A percentile compares a stretch with the other conserved stretches of the same genome.
Conservation (phyloP, 2,797 vertebrate species). For the Lepus oiostolus region DNA sequence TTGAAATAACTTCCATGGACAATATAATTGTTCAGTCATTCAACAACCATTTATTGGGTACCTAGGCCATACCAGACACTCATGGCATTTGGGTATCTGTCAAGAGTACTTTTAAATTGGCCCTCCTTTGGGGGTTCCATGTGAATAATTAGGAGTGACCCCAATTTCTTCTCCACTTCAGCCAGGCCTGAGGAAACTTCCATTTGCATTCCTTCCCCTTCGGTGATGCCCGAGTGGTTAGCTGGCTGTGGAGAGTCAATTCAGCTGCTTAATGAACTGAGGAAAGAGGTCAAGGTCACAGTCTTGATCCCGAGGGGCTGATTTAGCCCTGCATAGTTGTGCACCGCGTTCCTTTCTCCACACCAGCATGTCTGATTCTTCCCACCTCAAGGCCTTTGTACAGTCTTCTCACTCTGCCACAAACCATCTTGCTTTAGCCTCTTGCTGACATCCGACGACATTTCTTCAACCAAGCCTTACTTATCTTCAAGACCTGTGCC, state of each 20-base stretch:
- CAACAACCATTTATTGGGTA: slow-evolving; percentile 20
- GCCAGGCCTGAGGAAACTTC: slow-evolving; percentile 70
- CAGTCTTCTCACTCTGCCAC: background rate
- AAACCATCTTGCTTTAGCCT: background rate
- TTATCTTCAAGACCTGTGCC: background rate
- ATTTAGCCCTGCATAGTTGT: slow-evolving; percentile 13
- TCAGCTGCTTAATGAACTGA: slow-evolving; percentile 72
- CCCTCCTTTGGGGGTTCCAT: slow-evolving; percentile 39
- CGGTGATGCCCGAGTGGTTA: slow-evolving; percentile 56
- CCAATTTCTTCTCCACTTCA: slow-evolving; percentile 70
- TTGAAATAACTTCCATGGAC: slow-evolving; percentile 40
- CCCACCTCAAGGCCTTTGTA: background rate
- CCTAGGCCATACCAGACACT: background rate
- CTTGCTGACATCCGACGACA: slow-evolving; percentile 28
- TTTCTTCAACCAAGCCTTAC: slow-evolving; percentile 43
- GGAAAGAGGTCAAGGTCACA: slow-evolving; percentile 68
- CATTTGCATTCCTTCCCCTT: slow-evolving; percentile 70
- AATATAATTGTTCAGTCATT: slow-evolving; percentile 28
- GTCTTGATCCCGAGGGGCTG: background rate
- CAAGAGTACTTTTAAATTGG: slow-evolving; percentile 21
- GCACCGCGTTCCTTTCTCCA: slow-evolving; percentile 23
- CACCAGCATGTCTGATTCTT: background rate
- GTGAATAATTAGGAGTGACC: slow-evolving; percentile 61
- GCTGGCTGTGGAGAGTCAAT: slow-evolving; percentile 57
- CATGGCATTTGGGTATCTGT: background rate